phyloP scores from a whole-genome alignment of 2,888 invertebrate species.

The Steromphala cineraria region DNA sequence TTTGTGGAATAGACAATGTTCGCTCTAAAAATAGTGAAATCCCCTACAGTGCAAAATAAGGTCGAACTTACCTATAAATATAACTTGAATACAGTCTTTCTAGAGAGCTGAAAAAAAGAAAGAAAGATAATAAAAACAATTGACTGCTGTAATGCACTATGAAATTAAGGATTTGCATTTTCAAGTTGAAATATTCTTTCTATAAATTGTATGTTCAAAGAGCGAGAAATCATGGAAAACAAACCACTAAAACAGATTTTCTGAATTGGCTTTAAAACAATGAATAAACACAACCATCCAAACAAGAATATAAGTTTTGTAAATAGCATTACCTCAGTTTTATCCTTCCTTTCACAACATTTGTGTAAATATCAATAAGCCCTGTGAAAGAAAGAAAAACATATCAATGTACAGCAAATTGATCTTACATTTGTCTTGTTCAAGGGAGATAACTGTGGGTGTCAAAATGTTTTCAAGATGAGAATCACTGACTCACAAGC shows the following conservation, averaged over 20 bases:
- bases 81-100: slow-evolving; percentile 64
- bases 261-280: too few species aligned
- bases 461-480: not conserved
- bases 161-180: too few species aligned
- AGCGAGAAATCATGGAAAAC: too few species aligned
- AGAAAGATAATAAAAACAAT: not conserved
- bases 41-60: not conserved
- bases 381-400: slow-evolving; percentile 43
- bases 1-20: too few species aligned
- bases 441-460: not conserved
- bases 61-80: slow-evolving; percentile 58
- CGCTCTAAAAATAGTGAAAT: not conserved
- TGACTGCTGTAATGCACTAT: too few species aligned
- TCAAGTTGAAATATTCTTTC: too few species aligned
- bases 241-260: too few species aligned
- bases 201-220: too few species aligned
- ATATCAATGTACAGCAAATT: not conserved
- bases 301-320: too few species aligned
- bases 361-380: slow-evolving; percentile 54
- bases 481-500: too few species aligned
- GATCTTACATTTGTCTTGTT: not conserved
- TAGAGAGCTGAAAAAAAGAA: slow-evolving; percentile 49
- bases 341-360: slow-evolving; percentile 56
- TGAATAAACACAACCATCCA: too few species aligned
- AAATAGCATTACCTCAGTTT: slow-evolving; percentile 55